Evolutionary conservation across 2,888 invertebrate genomes (phyloP).

Genomic region (Apotomis betuletana): DNA sequence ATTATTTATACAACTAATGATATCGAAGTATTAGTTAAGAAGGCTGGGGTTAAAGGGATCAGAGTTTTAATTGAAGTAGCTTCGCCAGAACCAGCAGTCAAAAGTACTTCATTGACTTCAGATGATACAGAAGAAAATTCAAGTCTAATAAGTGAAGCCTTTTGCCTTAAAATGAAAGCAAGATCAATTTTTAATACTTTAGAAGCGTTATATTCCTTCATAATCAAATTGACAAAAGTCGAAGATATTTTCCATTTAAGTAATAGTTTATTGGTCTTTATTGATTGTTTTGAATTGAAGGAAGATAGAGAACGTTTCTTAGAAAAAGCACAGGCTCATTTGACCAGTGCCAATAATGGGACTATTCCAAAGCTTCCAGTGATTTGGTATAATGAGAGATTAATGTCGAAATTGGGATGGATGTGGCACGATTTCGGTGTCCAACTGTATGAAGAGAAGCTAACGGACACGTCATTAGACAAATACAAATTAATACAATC

Average conservation of each 20-base stretch:
- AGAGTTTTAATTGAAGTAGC: constrained; percentile 94
- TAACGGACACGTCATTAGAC: constrained; percentile 84
- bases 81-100: constrained; percentile 93
- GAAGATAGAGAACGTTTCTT: constrained; percentile 90
- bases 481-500: constrained; percentile 90
- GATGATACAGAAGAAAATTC: constrained; percentile 57
- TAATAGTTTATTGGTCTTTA: constrained; percentile 87
- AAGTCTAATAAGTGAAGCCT: constrained; percentile 86
- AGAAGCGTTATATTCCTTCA: constrained; percentile 87
- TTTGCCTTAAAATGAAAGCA: constrained; percentile 87
- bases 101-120: constrained; percentile 91
- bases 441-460: constrained; percentile 89
- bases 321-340: constrained; percentile 83
- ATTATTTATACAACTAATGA: constrained; percentile 88
- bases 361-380: constrained; percentile 82
- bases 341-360: constrained; percentile 84
- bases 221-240: constrained; percentile 87
- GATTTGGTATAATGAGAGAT: constrained; percentile 88
- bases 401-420: constrained; percentile 69
- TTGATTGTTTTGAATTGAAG: constrained; percentile 86
- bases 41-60: constrained; percentile 90
- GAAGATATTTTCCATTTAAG: constrained; percentile 91
- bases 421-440: constrained; percentile 83
- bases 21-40: constrained; percentile 87
- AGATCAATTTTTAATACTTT: constrained; percentile 85